Evolutionary conservation across 2,888 invertebrate genomes (phyloP).

Genomic region (Oscheius sp.): DNA sequence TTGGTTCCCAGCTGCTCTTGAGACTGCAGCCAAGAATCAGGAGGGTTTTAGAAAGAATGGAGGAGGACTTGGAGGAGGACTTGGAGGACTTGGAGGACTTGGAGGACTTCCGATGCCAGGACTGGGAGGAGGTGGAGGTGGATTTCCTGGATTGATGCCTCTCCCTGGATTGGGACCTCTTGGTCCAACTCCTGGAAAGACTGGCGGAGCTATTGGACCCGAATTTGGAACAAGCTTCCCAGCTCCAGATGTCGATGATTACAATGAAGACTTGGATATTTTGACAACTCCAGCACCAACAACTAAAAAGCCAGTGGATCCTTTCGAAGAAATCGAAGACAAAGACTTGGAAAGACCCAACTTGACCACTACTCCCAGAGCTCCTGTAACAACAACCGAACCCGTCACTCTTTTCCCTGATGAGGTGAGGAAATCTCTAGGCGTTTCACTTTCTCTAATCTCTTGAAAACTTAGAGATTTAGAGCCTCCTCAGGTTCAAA

Average conservation of each 20-base stretch:
- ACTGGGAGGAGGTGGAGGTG: constrained; percentile 29
- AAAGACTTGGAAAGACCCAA: constrained; percentile 5
- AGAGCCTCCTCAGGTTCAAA: too few species aligned
- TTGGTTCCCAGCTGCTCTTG: constrained; percentile 66
- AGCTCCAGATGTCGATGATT: constrained; percentile 49
- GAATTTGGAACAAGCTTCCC: constrained; percentile 55
- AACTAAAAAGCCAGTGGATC: constrained; percentile 2
- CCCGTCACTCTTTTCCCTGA: constrained; percentile 22
- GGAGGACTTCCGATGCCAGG: constrained; percentile 41
- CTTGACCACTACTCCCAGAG: neutral
- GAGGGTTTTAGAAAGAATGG: neutral
- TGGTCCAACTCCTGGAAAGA: neutral
- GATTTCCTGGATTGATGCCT: constrained; percentile 9
- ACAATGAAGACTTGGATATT: constrained; percentile 33
- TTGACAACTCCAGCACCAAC: neutral
- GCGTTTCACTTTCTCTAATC: too few species aligned
- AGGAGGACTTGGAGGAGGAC: constrained; percentile 8
- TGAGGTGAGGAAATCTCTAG: neutral
- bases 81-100: constrained; percentile 37
- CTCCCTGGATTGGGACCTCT: neutral
- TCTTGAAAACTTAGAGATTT: too few species aligned
- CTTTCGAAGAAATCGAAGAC: constrained; percentile 19
- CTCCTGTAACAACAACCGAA: neutral
- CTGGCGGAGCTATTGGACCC: constrained; percentile 33
- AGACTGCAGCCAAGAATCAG: constrained; percentile 48